Evolutionary conservation across 2,113 vertebrate genomes (phyloP).

Genomic region (Rhabdomys dilectus): DNA sequence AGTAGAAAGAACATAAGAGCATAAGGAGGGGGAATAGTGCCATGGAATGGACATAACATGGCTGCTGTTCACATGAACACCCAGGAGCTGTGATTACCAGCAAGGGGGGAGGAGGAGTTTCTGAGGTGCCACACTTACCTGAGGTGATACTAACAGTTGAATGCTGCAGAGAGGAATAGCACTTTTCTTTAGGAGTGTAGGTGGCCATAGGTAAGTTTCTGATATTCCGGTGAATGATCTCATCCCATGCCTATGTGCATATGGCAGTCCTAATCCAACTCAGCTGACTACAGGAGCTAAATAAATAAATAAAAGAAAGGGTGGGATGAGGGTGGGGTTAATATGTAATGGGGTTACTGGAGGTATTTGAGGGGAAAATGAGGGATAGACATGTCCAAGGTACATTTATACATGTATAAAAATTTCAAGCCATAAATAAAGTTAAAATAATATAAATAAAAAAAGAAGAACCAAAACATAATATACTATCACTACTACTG

Average conservation of each 20-base stretch:
- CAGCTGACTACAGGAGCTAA: neutral
- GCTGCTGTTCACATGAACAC: neutral
- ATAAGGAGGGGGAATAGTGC: too few relatives aligned
- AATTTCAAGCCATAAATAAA: neutral
- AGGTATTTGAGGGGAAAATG: neutral
- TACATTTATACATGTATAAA: neutral
- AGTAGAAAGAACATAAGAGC: neutral
- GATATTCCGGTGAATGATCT: neutral
- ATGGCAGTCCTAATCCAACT: neutral
- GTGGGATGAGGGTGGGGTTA: neutral
- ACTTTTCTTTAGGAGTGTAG: neutral
- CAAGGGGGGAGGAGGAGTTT: neutral
- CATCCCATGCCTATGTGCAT: too few relatives aligned
- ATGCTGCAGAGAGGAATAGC: neutral
- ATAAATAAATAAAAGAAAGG: neutral
- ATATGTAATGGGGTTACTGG: neutral
- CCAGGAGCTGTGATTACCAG: neutral
- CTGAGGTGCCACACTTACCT: neutral
- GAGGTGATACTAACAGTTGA: neutral
- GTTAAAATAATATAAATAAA: neutral
- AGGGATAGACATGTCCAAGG: neutral
- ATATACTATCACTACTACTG: neutral
- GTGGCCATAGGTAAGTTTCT: neutral
- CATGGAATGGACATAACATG: neutral
- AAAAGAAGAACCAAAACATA: neutral